A percentile compares a stretch with the other conserved stretches of the same genome.
Conservation (phyloP, 92 coral and sea anemone genomes). For the Diadumene lineata region DNA sequence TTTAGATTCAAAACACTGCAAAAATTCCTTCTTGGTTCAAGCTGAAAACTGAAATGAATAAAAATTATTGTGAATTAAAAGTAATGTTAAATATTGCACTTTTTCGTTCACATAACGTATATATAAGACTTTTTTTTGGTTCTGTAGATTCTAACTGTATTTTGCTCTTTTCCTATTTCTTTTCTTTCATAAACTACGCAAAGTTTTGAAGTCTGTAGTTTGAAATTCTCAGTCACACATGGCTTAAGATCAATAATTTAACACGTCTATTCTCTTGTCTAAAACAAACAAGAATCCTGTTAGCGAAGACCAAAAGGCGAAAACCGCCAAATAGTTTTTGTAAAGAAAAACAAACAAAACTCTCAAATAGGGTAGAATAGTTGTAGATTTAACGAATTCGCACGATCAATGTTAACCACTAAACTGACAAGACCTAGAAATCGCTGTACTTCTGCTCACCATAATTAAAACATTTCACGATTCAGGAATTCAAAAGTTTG, state of each 20-base stretch:
- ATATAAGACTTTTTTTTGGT: no score
- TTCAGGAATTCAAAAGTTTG: no score
- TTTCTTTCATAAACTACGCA: background rate
- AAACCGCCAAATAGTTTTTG: background rate
- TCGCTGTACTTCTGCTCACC: background rate
- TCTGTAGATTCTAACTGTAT: no score
- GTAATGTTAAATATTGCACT: no score
- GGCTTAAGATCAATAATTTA: background rate
- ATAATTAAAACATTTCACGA: no score
- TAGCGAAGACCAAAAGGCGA: background rate
- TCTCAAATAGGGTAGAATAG: background rate
- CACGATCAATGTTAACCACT: no score
- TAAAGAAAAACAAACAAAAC: background rate
- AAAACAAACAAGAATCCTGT: background rate
- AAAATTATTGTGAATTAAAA: no score
- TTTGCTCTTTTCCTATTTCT: background rate
- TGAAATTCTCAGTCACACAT: background rate
- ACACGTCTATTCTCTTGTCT: background rate
- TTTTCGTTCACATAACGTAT: no score
- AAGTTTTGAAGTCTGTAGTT: background rate
- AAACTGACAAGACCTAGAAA: no score
- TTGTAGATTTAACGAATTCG: background rate
- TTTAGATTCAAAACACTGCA: no score
- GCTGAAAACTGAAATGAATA: no score
- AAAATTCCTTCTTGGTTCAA: no score